Conservation (phyloP, 2,113 vertebrate species). For the Gasterosteus aculeatus region DNA sequence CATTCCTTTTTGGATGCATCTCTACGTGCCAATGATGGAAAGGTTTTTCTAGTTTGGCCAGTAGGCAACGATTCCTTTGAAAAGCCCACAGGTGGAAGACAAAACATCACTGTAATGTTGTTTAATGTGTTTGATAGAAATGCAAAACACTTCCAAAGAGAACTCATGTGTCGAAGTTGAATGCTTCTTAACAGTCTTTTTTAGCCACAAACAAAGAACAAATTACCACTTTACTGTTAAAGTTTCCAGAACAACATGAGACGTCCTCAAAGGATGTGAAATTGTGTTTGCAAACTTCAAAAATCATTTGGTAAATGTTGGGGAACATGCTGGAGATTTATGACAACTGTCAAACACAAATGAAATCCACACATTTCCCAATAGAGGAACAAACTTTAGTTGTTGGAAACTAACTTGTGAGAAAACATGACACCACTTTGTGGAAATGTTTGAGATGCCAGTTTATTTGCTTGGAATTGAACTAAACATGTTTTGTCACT, state of each 20-base stretch:
- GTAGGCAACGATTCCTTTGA: slow-evolving; percentile 8
- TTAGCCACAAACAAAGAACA: slow-evolving; percentile 10
- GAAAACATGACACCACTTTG: neutral
- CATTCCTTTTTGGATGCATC: slow-evolving; percentile 31
- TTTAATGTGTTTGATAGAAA: slow-evolving; percentile 3
- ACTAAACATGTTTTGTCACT: neutral
- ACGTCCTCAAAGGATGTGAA: slow-evolving; percentile 39
- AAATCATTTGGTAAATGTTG: slow-evolving; percentile 37
- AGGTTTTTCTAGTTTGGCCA: slow-evolving; percentile 13
- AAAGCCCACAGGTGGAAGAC: slow-evolving; percentile 25
- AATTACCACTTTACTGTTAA: slow-evolving; percentile 25
- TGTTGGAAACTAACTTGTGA: neutral
- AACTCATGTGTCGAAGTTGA: neutral
- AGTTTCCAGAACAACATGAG: slow-evolving; percentile 33
- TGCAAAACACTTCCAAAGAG: slow-evolving; percentile 14
- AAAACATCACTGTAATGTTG: slow-evolving; percentile 20
- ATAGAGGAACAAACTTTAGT: neutral
- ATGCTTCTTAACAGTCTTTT: neutral
- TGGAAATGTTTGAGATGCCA: neutral
- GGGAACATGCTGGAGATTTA: slow-evolving; percentile 11
- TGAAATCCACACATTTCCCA: neutral
- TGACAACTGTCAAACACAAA: slow-evolving; percentile 36
- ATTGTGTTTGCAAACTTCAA: slow-evolving; percentile 30
- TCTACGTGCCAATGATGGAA: slow-evolving; percentile 45
- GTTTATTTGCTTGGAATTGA: neutral